Conservation (phyloP, 1,140 invertebrate species). For the Thalassaphorura encarpata region DNA sequence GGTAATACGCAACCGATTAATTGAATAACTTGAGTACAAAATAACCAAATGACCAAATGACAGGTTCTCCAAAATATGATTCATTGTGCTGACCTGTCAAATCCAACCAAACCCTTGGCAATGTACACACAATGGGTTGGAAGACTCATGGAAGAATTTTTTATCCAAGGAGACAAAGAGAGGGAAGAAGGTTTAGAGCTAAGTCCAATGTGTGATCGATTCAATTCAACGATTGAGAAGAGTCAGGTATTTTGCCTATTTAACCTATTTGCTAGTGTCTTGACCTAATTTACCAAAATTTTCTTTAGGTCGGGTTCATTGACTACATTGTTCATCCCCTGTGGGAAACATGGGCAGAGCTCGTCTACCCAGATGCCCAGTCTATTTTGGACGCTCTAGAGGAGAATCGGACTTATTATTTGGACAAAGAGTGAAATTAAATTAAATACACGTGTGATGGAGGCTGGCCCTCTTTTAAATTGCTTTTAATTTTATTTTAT, state of each 20-base stretch:
- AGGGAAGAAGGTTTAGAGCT: slow-evolving; percentile 87
- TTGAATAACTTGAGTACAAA: background rate
- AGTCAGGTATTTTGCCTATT: slow-evolving; percentile 57
- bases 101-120: slow-evolving; percentile 94
- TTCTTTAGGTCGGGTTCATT: slow-evolving; percentile 84
- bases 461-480: too few species aligned
- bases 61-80: slow-evolving; percentile 97
- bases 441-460: too few species aligned
- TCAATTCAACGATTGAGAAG: slow-evolving; percentile 93
- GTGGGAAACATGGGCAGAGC: slow-evolving; percentile 99
- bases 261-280: background rate
- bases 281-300: slow-evolving; percentile 4
- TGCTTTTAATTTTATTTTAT: too few species aligned
- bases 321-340: slow-evolving; percentile 98
- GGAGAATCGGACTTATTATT: slow-evolving; percentile 98
- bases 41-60: background rate
- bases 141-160: slow-evolving; percentile 94
- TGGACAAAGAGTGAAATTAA: too few species aligned
- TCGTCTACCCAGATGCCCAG: slow-evolving; percentile 97
- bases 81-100: slow-evolving; percentile 96
- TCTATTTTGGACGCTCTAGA: slow-evolving; percentile 95
- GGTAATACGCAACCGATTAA: slow-evolving; percentile 43
- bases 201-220: slow-evolving; percentile 94
- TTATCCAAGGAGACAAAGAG: slow-evolving; percentile 89
- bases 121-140: slow-evolving; percentile 88